Base-by-base conservation (phyloP, 2,888 invertebrate species). In the Synergus laeviventris region DNA sequence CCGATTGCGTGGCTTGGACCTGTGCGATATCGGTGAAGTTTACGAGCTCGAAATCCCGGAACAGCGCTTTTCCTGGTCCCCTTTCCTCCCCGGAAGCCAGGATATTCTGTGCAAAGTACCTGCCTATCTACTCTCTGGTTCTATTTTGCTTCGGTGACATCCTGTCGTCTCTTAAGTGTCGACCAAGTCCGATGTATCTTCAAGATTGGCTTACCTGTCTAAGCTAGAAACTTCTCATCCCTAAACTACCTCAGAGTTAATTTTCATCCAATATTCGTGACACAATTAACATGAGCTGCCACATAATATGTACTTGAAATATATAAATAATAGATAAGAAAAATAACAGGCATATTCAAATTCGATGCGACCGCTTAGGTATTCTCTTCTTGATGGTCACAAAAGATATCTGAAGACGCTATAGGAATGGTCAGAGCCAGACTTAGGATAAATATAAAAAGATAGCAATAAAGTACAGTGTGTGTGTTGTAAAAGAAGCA, bases 11-110 rank as follows among this genome's bases (percentile, higher is more conserved):
- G 73, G 54, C 75, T 49, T 79, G 75, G 79, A 70, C 75, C 78
- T 78, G 77, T 61, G 64, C 76, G 83, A 82, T 82, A 81, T 80
- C 80, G 78, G 79, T 64, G 77, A 83, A 85, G 81, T 84, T 85
- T 84, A 83, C 82, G 83, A 84, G 80, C 78, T 79, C 73, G 79
- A 81, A 82, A 84, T 84, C 84, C 81, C 79, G 38, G 62, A 80
- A 79, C 78, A 80, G 45, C 54, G 24, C 70, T 66, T 61, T 60
- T 45, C 77, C 16, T 62, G 2, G 2, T 45, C 38, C 5, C 36
- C 66, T 81, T 77, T 76, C 66, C 38, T 76, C 54, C 66, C 75
- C 75, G 79, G 78, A 77, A 80, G 75, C 75, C 64, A 74, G 74
- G 74, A 78, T 77, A 80, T 78, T 75, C 76, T 81, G 79, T 74